Percentiles rank a stretch among this genome's conserved stretches.
Evolutionary conservation across 2,113 vertebrate species (phyloP).

Genomic region (Rhinoderma darwinii): DNA sequence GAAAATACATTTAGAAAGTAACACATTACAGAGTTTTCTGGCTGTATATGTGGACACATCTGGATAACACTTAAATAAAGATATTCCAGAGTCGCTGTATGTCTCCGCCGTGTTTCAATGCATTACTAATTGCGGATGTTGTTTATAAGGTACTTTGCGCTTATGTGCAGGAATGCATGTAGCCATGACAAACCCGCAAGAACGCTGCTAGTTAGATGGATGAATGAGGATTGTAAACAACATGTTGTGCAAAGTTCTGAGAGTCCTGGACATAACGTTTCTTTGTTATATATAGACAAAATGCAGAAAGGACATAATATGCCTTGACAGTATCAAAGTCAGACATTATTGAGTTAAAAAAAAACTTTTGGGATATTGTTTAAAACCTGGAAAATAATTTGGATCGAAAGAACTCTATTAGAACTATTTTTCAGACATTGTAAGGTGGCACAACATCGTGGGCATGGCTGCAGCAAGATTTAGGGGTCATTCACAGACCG

Average conservation of each 20-base stretch:
- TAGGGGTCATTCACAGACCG: background rate
- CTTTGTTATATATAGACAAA: constrained; percentile 1
- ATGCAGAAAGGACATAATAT: constrained; percentile 5
- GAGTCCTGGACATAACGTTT: background rate
- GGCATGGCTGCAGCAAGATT: background rate
- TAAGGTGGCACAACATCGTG: background rate
- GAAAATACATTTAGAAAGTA: background rate
- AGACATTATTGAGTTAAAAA: background rate
- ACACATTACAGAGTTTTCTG: background rate
- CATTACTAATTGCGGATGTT: constrained; percentile 23
- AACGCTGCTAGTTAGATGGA: constrained; percentile 1
- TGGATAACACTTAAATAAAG: background rate
- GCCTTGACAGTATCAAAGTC: background rate
- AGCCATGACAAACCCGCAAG: constrained; percentile 5
- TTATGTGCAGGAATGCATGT: constrained; percentile 22
- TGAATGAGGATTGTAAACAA: constrained; percentile 1
- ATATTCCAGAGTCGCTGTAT: background rate
- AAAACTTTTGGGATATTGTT: background rate
- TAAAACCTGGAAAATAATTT: background rate
- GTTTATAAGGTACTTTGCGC: background rate
- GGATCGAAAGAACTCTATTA: background rate
- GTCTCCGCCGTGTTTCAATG: background rate
- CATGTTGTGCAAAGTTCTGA: background rate
- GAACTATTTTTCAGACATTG: background rate
- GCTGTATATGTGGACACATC: constrained; percentile 9